Percentiles rank a stretch among this genome's conserved stretches.
Conservation (phyloP, 1,140 invertebrate species). For the Choristoneura fumiferana region DNA sequence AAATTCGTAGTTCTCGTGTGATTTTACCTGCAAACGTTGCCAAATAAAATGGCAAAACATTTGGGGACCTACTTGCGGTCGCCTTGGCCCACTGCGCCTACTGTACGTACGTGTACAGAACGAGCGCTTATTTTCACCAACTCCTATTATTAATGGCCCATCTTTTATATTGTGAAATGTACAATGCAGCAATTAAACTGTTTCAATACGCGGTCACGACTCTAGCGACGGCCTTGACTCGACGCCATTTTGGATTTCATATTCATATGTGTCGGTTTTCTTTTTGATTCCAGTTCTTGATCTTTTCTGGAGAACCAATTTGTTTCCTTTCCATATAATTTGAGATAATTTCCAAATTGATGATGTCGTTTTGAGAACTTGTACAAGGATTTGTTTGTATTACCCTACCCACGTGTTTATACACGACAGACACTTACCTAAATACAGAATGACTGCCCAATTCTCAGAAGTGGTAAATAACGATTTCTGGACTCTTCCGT, state of each 20-base stretch:
- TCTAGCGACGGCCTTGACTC: background rate
- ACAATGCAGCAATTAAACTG: constrained; percentile 10
- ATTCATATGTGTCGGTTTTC: too few relatives aligned
- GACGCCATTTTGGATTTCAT: background rate
- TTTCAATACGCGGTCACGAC: constrained; percentile 5
- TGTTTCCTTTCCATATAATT: too few relatives aligned
- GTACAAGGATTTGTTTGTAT: too few relatives aligned
- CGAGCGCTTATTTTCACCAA: background rate
- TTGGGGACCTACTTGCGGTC: background rate
- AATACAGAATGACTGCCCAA: too few relatives aligned
- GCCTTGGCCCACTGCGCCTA: constrained; percentile 11
- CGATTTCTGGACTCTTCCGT: background rate
- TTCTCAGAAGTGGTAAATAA: too few relatives aligned
- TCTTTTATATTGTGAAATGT: constrained; percentile 6
- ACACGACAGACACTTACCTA: too few relatives aligned
- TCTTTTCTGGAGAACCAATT: too few relatives aligned
- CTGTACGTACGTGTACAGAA: background rate
- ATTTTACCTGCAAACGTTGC: background rate
- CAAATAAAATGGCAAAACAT: constrained; percentile 13
- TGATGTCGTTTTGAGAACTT: too few relatives aligned
- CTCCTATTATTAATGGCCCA: background rate
- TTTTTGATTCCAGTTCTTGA: too few relatives aligned
- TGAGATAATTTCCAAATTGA: too few relatives aligned
- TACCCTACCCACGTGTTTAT: too few relatives aligned
- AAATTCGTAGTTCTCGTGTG: too few relatives aligned